Evolutionary conservation across 2,888 invertebrate species (phyloP), one percentile per base, ranked within the genome.

Genomic region (Caenorhabditis sp.): DNA sequence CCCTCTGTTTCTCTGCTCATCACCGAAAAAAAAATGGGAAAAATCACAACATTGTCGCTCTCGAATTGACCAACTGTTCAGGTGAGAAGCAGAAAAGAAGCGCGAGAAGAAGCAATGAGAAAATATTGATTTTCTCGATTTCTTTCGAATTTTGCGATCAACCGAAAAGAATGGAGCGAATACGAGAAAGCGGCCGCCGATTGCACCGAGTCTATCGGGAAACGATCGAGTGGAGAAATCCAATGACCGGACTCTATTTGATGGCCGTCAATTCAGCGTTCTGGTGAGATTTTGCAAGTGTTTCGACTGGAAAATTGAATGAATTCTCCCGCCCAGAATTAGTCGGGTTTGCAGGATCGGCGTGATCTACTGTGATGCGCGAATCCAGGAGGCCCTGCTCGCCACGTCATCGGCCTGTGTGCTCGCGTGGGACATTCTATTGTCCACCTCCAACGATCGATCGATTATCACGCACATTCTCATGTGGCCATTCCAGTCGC

Each of bases 221-320:
- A 45, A 78, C 72, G 8, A 77, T 86, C 17, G 84, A 86, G 79
- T 86, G 86, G 86, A 65, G 86, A 26, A 82, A 81, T 43, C 83
- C 86, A 9, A 62, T 79, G 17, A 84, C 87, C 11, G 83, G 83
- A 17, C 80, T 83, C 9, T 88, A 88, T 53, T 48, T 88, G 35
- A 81, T 87, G 81, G 68, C 72, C 26, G 81, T 86, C 5, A 88
- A 87, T 59, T 82, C 81, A 7, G 70, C 73, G 7, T 88, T 86
- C 68, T 88, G 87, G 87, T 87, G 37, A 13, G 63, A 30, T 45
- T 63, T 68, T 43, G 15, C 1, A 9, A 17, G n/a, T 55, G 32
- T 26, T 22, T 35, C n/a, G 17, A 26, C 13, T 9, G 35, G 13
- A 35, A 35, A 35, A 35, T 9, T 9, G 11, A 13, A 30, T 30